Base-by-base conservation (phyloP, 2,113 vertebrate genomes). In the Calonectris borealis region DNA sequence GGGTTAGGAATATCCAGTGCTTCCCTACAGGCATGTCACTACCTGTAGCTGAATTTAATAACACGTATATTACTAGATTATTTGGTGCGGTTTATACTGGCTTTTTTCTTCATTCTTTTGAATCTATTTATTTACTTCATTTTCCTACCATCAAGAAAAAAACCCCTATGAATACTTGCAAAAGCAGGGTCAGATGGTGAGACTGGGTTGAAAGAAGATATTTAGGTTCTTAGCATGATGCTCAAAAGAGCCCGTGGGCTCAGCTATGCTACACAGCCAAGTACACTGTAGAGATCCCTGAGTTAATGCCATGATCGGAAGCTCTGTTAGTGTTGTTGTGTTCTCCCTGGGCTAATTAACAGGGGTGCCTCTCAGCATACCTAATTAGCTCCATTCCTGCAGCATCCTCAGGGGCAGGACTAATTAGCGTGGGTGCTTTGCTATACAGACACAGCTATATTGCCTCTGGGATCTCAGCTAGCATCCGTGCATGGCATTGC, bases 341-440 rank as follows among this genome's bases (percentile, higher is more conserved):
- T 79, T 96, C 81, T 96, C 91, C 52, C 70, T 69, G 82, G 84
- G 78, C 87, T 94, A 94, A 96, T 96, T 95, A 96, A 79, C 57
- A 83, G 82, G 75, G 78, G 48, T 95, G 66, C 66, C 81, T 96
- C 78, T 96, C 78, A 88, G 90, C 90, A 95, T 95, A 87, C 58
- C 87, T 96, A 94, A 95, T 96, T 94, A 96, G 90, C 87, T 89
- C 70, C 2, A 14, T 91, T 97, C 42, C 96, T 94, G 90, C 61
- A 95, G 58, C 62, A 70, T 95, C 90, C 92, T 96, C 71, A 61
- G 75, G 84, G 96, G 82, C 78, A 70, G 58, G 62, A 66, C 93
- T 96, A 96, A 95, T 97, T 94, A 95, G 82, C 22, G 66, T 95
- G 94, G 93, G 92, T 96, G 92, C 92, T 94, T 83, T 88, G 66